A percentile compares a stretch with the other conserved stretches of the same genome.
These are phyloP conservation scores for Dryas iulia DNA, from an alignment of 1,140 invertebrate species.

Conservation along the genomic window DNA sequence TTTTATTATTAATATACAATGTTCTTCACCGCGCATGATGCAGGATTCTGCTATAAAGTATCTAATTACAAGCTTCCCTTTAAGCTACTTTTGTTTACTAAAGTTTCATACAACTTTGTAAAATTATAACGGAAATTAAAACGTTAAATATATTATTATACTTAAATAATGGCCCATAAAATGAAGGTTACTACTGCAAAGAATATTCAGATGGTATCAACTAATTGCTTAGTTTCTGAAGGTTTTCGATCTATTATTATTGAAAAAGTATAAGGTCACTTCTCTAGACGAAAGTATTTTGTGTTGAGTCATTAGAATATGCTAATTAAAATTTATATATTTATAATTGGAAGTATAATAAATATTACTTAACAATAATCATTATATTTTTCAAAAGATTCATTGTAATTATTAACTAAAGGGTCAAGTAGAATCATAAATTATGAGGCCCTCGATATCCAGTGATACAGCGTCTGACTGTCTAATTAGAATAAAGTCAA, in stretches of 20 bases:
- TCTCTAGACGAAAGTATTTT: not conserved
- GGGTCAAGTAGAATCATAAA: too few relatives aligned
- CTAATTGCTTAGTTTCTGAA: constrained; percentile 23
- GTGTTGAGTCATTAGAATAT: not conserved
- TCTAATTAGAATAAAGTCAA: too few relatives aligned
- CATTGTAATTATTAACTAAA: too few relatives aligned
- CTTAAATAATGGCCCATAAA: constrained; percentile 30
- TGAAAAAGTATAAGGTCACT: constrained; percentile 18
- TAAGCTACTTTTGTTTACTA: not conserved
- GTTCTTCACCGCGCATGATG: not conserved
- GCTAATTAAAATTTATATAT: not conserved
- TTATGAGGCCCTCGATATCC: too few relatives aligned
- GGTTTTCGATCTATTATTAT: constrained; percentile 24
- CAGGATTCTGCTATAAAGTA: not conserved
- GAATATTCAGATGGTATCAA: constrained; percentile 29
- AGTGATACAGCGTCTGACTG: too few relatives aligned
- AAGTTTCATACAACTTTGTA: not conserved
- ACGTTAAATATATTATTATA: constrained; percentile 22
- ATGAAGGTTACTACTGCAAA: constrained; percentile 27
- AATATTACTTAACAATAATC: too few relatives aligned
- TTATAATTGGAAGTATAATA: too few relatives aligned
- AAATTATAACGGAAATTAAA: constrained; percentile 14
- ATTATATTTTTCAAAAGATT: too few relatives aligned
- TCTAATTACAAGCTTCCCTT: not conserved
- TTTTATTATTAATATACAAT: too few relatives aligned